Evolutionary conservation across 1,140 invertebrate genomes (phyloP), one percentile per base, ranked within the genome.

Genomic region (Pissodes strobi): DNA sequence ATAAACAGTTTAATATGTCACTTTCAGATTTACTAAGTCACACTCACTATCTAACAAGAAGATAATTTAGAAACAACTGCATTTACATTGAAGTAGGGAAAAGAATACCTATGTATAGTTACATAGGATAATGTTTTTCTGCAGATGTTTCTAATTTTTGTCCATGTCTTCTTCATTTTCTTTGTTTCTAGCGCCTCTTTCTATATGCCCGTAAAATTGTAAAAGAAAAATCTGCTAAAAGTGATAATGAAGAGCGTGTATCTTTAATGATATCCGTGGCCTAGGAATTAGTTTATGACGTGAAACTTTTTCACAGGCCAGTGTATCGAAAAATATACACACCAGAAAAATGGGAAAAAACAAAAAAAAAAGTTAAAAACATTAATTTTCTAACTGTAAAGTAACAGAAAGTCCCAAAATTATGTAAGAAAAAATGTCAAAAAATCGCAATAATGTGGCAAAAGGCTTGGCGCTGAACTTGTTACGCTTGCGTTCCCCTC

Each of bases 21-120:
- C 39, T 41, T 41, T 41, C 15, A 41, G 13, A 12, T 41, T 41
- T 41, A 41, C 39, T 41, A n/a, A 41, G 10, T 41, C 39, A 41
- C 6, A 8, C 39, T 41, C 39, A 41, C 10, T 41, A 5, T 41
- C n/a, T n/a, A n/a, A n/a, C n/a, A n/a, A n/a, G n/a, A n/a, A n/a
- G n/a, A n/a, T n/a, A n/a, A n/a, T n/a, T n/a, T n/a, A n/a, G n/a
- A n/a, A n/a, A n/a, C n/a, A n/a, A n/a, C n/a, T n/a, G n/a, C n/a
- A n/a, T n/a, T n/a, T n/a, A n/a, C n/a, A n/a, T n/a, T n/a, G n/a
- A n/a, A n/a, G n/a, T n/a, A n/a, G n/a, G n/a, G n/a, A n/a, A n/a
- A n/a, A n/a, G n/a, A n/a, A n/a, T n/a, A n/a, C n/a, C n/a, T n/a
- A n/a, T n/a, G n/a, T n/a, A n/a, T n/a, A n/a, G n/a, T n/a, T n/a